Evolutionary conservation across 2,888 invertebrate species (phyloP).

Genomic region (Dilophus febrilis): DNA sequence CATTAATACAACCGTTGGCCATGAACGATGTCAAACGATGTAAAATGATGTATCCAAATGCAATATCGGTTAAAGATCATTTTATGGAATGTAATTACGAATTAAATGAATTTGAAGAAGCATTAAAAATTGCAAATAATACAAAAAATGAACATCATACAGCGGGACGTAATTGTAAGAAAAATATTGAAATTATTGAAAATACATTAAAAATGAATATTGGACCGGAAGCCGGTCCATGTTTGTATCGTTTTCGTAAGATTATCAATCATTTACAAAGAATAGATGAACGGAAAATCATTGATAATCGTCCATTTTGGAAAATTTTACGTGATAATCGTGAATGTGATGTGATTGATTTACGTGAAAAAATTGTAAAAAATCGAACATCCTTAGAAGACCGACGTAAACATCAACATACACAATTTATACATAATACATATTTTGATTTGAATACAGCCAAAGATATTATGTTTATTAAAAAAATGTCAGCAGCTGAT

Average conservation of each 20-base stretch:
- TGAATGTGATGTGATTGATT: background rate
- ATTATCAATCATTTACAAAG: background rate
- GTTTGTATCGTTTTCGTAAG: background rate
- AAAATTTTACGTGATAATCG: background rate
- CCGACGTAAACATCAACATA: background rate
- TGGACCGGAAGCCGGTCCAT: background rate
- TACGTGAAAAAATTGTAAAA: background rate
- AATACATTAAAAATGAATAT: background rate
- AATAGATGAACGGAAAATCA: background rate
- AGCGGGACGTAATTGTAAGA: background rate
- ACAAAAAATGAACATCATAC: background rate
- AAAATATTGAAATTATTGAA: background rate
- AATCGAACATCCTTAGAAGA: background rate
- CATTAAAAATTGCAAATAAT: background rate
- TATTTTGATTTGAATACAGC: background rate
- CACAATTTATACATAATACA: background rate
- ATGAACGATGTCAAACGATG: background rate
- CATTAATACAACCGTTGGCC: background rate
- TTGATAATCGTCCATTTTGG: background rate
- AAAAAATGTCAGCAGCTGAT: background rate
- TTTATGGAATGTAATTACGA: background rate
- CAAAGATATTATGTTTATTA: background rate
- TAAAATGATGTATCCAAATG: background rate
- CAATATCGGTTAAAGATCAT: background rate
- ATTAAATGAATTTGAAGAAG: background rate